Evolutionary conservation across 2,113 vertebrate species (phyloP).

Genomic region (Corvus moneduloides): DNA sequence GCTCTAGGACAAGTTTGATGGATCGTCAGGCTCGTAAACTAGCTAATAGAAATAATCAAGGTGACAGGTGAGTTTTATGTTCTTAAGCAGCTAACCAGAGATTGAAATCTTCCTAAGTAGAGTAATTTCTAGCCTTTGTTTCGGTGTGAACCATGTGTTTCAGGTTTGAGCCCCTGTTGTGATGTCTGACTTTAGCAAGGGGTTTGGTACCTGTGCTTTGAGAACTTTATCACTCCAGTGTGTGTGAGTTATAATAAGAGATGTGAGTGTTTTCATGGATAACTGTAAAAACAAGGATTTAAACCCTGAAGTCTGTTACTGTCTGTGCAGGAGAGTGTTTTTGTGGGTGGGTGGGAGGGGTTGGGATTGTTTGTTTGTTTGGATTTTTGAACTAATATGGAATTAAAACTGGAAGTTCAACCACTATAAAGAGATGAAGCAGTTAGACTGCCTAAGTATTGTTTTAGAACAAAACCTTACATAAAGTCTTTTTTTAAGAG

Average conservation of each 20-base stretch:
- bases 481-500: background rate
- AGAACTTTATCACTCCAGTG: background rate
- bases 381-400: background rate
- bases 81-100: background rate
- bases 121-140: background rate
- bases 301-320: background rate
- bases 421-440: background rate
- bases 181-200: background rate
- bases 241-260: background rate
- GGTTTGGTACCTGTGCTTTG: background rate
- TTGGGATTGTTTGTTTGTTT: background rate
- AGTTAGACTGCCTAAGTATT: background rate
- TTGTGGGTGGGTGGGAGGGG: too few relatives aligned
- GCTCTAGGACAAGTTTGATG: slow-evolving; percentile 97
- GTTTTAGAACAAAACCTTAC: background rate
- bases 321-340: background rate
- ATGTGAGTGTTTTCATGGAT: background rate
- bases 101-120: background rate
- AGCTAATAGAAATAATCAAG: slow-evolving; percentile 89
- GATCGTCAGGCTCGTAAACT: slow-evolving; percentile 95
- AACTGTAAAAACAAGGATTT: background rate
- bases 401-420: background rate
- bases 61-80: slow-evolving; percentile 81
- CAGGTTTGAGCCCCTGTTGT: background rate
- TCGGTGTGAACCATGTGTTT: background rate